phyloP scores from a whole-genome alignment of 2,888 invertebrate species.

The Cyclophora punctaria region DNA sequence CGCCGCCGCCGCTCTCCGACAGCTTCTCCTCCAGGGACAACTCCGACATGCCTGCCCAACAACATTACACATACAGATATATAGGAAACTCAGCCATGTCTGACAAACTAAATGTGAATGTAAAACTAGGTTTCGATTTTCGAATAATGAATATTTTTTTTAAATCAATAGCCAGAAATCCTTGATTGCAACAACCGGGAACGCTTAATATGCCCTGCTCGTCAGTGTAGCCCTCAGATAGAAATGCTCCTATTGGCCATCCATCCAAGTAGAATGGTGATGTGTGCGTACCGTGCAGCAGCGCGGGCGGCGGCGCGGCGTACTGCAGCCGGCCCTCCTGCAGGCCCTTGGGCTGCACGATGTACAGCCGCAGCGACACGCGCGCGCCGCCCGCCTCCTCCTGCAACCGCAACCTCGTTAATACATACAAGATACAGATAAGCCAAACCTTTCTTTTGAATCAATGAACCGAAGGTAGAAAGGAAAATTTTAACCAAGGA shows the following conservation, averaged over 20 bases:
- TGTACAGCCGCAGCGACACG: slow-evolving; percentile 74
- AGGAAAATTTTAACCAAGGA: no score
- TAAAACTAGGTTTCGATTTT: no score
- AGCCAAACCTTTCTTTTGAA: not conserved
- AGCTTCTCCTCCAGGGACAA: slow-evolving; percentile 37
- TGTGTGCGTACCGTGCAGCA: slow-evolving; percentile 30
- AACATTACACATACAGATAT: no score
- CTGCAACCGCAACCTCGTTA: slow-evolving; percentile 12
- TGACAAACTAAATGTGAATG: no score
- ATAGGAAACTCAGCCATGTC: no score
- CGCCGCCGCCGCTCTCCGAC: slow-evolving; percentile 14
- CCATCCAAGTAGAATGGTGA: no score
- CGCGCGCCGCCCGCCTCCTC: slow-evolving; percentile 26
- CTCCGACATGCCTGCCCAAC: slow-evolving; percentile 33
- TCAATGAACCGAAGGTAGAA: not conserved
- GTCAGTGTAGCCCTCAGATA: no score
- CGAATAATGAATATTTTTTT: no score
- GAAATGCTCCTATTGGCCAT: no score
- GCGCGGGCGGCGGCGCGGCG: slow-evolving; percentile 49
- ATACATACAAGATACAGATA: not conserved
- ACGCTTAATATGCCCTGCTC: no score
- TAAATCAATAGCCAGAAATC: no score
- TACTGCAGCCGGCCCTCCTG: slow-evolving; percentile 88
- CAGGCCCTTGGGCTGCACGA: slow-evolving; percentile 91
- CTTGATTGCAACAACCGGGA: no score